Evolutionary conservation across 2,888 invertebrate species (phyloP), one percentile per base, ranked within the genome.

Genomic region (Matsumyia berberina): DNA sequence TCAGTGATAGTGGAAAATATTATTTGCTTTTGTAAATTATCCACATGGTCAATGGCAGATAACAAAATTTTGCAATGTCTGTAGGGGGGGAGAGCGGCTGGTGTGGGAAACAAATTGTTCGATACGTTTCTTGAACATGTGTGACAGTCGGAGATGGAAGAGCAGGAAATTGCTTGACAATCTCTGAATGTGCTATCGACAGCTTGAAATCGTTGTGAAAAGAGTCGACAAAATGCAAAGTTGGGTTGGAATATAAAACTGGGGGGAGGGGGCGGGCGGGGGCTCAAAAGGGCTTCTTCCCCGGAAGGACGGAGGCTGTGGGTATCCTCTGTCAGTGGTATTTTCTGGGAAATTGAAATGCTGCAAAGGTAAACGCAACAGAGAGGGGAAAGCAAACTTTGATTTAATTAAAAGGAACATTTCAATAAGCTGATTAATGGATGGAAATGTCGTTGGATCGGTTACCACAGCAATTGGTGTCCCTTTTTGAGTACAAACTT

Each of bases 1-100:
- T 79, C 79, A 79, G 73, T 78, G 79, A 70, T 64, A 62, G 64
- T 74, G 69, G 64, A 42, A 79, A 79, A 85, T 79, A 78, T 79
- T 85, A 69, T 85, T 79, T 79, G 69, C 62, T 69, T 78, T 85
- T 79, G 74, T 79, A 79, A 79, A 79, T 79, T 79, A 85, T 85
- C 69, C 62, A 58, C 79, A 79, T 85, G 79, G 79, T 46, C 79
- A 85, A 49, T 74, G 79, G 69, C 69, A 79, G 83, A 55, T 58
- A 78, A 78, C 78, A 77, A 31, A 31, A 55, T 80, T 73, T 70
- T 70, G 42, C 44, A 37, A 49, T 60, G 72, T 79, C 35, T 15
- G 2, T 37, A 33, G 11, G 9, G 33, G 7, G 19, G 24, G 19
- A 0, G 19, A 11, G 24, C 1, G 37, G 17, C 35, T n/a, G 11